Conservation (phyloP, 2,113 vertebrate species). For the Toxotes chatareus region DNA sequence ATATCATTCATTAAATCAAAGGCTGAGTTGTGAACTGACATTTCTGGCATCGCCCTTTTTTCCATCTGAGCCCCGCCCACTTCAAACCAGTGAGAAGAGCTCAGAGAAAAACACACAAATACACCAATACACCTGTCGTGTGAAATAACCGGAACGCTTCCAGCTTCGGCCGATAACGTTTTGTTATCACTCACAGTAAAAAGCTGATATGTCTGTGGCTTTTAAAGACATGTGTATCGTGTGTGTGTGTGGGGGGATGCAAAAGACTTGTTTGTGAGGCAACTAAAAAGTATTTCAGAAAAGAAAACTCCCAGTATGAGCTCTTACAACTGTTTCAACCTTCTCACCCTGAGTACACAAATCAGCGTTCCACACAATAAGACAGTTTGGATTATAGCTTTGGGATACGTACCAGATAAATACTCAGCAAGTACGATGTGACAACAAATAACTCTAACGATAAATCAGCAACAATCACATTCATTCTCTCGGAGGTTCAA, state of each 20-base stretch:
- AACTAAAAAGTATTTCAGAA: not conserved
- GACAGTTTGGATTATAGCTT: not conserved
- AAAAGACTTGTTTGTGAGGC: not conserved
- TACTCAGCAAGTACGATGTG: not conserved
- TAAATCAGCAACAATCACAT: constrained; percentile 31
- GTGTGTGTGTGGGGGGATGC: too few species aligned
- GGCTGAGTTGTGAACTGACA: too few species aligned
- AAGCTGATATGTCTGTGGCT: not conserved
- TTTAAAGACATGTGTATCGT: not conserved
- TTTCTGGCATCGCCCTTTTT: too few species aligned
- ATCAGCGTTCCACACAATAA: constrained; percentile 3
- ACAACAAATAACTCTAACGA: not conserved
- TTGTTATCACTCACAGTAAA: not conserved
- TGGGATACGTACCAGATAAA: not conserved
- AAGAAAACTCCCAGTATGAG: not conserved
- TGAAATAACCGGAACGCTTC: not conserved
- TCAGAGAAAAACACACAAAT: not conserved
- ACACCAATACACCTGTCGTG: not conserved
- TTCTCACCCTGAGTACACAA: constrained; percentile 35
- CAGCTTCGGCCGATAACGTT: not conserved
- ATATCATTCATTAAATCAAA: too few species aligned
- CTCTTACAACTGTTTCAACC: not conserved
- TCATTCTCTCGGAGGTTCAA: constrained; percentile 8
- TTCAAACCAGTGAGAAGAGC: not conserved
- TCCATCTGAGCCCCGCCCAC: not conserved